Base-by-base conservation (phyloP, 2,113 vertebrate genomes). In the Pogona vitticeps region DNA sequence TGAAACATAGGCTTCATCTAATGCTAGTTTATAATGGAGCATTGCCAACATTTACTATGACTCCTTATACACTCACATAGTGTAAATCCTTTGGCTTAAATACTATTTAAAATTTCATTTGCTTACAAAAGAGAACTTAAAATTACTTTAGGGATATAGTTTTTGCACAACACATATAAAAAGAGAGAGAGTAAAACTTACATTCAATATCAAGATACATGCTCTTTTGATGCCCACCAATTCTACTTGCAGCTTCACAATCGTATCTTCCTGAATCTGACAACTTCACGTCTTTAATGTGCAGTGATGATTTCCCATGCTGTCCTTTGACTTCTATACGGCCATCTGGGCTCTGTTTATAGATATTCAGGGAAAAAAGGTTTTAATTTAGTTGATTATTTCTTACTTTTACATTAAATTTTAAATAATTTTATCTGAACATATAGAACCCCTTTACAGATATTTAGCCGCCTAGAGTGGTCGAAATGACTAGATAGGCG, bases 131-230 rank as follows among this genome's bases (percentile, higher is more conserved):
- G 26, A 31, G 21, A 75, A 46, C 73, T 42, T 23, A 76, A n/a
- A n/a, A 63, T 63, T 52, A 6, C 10, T 52, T 52, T 10, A 52
- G 46, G 10, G 46, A 52, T 52, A 52, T 52, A 52, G 10, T 6
- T 52, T 82, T 86, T 90, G 90, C 78, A 70, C 68, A 92, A 83
- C 79, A 92, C 72, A 84, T 86, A 87, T 46, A 71, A 89, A 93
- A 82, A 88, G 80, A 88, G 15, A 92, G 93, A 90, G 20, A 73
- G 88, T 82, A 91, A 75, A 86, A 97, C 97, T 96, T 96, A 99
- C 98, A 99, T 96, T 99, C 98, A 86, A 99, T 98, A 94, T 99
- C 98, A 93, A 99, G 97, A 90, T 97, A 98, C 98, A 99, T 99
- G 98, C 98, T 99, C 95, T 99, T 99, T 96, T 99, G 98, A 91